These are phyloP conservation scores for Cynocephalus volans DNA, from an alignment of 2,113 vertebrate genomes.

Conservation along the genomic window DNA sequence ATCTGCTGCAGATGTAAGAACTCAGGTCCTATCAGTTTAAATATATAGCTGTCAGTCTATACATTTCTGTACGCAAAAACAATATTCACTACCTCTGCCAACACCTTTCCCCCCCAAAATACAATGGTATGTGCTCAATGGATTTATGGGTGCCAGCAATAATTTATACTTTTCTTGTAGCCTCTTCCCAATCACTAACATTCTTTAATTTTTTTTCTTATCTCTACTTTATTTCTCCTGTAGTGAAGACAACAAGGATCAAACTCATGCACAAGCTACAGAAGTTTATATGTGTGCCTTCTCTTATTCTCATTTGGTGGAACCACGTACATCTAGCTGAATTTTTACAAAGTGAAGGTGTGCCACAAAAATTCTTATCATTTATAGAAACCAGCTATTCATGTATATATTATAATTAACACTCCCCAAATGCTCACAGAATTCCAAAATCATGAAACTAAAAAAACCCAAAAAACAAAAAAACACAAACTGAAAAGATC, in stretches of 20 bases:
- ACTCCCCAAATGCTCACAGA: background rate
- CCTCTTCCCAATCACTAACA: background rate
- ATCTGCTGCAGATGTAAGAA: background rate
- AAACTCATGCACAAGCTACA: background rate
- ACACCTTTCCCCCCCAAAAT: rapidly evolving
- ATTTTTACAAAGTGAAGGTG: background rate
- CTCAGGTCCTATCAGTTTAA: background rate
- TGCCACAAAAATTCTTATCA: background rate
- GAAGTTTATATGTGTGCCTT: background rate
- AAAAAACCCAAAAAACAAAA: too few species aligned
- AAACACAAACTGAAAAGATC: background rate
- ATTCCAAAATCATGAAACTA: background rate
- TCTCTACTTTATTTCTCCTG: background rate
- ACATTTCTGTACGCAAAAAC: background rate
- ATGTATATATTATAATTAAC: background rate
- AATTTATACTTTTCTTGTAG: background rate
- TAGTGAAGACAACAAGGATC: background rate
- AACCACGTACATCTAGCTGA: background rate
- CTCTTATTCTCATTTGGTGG: background rate
- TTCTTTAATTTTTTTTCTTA: background rate
- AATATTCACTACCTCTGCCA: background rate
- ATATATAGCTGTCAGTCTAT: background rate
- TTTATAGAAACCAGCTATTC: background rate
- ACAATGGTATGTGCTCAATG: background rate
- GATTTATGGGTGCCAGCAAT: background rate